phyloP scores from a whole-genome alignment of 1,140 invertebrate species.

The Vanessa atalanta region DNA sequence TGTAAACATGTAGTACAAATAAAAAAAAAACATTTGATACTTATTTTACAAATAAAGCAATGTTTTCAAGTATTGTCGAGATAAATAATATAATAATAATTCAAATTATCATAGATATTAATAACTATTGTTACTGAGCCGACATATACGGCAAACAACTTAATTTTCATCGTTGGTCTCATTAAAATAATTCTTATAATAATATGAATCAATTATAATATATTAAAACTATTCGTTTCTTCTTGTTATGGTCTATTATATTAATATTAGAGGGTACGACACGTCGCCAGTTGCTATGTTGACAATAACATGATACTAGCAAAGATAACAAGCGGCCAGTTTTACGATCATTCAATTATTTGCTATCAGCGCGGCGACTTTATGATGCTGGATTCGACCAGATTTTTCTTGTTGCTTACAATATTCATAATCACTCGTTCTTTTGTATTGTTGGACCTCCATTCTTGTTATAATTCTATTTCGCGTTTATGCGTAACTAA shows the following conservation, averaged over 20 bases:
- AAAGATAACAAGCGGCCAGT: constrained; percentile 51
- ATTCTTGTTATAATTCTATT: background rate
- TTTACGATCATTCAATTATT: constrained; percentile 51
- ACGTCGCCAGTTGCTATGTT: constrained; percentile 13
- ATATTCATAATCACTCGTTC: background rate
- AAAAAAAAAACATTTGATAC: too few species aligned
- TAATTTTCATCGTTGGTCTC: too few species aligned
- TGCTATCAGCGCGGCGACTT: constrained; percentile 16
- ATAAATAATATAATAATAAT: too few species aligned
- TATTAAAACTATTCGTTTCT: background rate
- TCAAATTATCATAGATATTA: too few species aligned
- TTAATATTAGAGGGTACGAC: background rate
- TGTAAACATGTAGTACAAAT: too few species aligned
- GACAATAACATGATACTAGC: constrained; percentile 18
- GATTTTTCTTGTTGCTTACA: constrained; percentile 11
- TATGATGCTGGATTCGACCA: constrained; percentile 9
- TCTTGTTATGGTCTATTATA: background rate
- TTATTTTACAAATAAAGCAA: too few species aligned
- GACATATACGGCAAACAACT: too few species aligned
- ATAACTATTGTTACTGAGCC: too few species aligned
- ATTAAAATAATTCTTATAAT: too few species aligned
- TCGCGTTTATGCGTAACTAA: too few species aligned
- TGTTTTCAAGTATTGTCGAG: too few species aligned
- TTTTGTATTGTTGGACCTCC: background rate
- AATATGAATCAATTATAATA: background rate